Conservation (phyloP, 2,797 vertebrate genomes). For the Syncerus caffer region DNA sequence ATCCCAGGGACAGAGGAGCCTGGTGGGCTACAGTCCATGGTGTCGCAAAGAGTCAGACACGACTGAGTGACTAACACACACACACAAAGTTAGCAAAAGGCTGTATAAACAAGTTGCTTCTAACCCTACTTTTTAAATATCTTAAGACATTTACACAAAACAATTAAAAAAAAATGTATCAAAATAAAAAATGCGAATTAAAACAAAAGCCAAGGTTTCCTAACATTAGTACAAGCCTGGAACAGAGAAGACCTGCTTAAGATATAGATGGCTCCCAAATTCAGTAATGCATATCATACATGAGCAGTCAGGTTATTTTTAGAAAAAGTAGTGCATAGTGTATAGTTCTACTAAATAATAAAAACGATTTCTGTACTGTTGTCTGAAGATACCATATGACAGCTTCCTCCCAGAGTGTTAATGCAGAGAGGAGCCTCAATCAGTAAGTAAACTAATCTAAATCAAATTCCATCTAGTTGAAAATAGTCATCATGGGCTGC, state of each 20-base stretch:
- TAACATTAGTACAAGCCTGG: not conserved
- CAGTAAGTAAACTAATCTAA: constrained; percentile 69
- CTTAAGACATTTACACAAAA: not conserved
- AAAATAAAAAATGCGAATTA: not conserved
- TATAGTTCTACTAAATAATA: not conserved
- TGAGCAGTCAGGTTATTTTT: not conserved
- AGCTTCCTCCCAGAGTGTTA: not conserved
- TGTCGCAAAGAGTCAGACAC: not conserved
- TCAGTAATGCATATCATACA: not conserved
- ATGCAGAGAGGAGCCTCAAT: constrained; percentile 36
- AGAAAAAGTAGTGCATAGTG: not conserved
- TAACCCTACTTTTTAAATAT: constrained; percentile 20
- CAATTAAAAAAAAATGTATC: not conserved
- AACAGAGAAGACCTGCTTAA: not conserved
- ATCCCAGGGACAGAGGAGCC: not conserved
- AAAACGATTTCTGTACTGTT: not conserved
- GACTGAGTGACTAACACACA: not conserved
- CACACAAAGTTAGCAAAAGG: not conserved
- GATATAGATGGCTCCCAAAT: not conserved
- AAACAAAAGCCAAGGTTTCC: not conserved
- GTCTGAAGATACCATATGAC: not conserved
- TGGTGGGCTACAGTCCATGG: not conserved
- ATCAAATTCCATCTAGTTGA: constrained; percentile 63
- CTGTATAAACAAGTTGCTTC: not conserved
- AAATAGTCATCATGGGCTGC: constrained; percentile 63